Percentiles rank a stretch among this genome's conserved stretches.
Evolutionary conservation across 2,113 vertebrate species (phyloP).

Genomic region (Albula goreensis): DNA sequence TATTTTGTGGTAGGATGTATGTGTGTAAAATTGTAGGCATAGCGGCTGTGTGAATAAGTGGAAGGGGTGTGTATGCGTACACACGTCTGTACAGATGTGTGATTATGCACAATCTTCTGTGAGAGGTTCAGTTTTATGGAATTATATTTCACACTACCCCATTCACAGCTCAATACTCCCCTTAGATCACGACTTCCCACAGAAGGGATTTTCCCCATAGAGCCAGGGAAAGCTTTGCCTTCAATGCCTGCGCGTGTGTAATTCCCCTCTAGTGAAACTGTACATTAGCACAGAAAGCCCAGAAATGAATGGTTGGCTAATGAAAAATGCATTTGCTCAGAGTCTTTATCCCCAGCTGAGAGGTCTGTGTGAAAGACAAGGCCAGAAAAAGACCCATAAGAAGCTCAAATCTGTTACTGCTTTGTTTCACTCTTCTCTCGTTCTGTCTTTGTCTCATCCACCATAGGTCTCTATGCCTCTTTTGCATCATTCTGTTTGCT

Average conservation of each 20-base stretch:
- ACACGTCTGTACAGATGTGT: neutral
- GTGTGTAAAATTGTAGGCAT: neutral
- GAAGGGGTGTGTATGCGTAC: neutral
- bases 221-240: neutral
- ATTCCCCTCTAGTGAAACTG: conserved; percentile 1
- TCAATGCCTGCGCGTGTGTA: neutral
- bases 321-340: neutral
- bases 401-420: neutral
- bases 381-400: neutral
- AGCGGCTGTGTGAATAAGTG: neutral
- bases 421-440: neutral
- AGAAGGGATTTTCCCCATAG: neutral
- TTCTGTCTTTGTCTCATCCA: conserved; percentile 28
- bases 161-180: neutral
- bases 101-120: neutral
- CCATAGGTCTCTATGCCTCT: neutral
- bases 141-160: neutral
- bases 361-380: neutral
- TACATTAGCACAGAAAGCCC: neutral
- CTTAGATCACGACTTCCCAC: neutral
- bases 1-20: neutral
- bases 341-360: neutral
- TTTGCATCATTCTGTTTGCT: neutral
- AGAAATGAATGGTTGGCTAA: neutral
- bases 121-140: neutral